Percentiles rank a stretch among this genome's conserved stretches.
Evolutionary conservation across 2,888 invertebrate species (phyloP).

Genomic region (Eupeodes latifasciatus): DNA sequence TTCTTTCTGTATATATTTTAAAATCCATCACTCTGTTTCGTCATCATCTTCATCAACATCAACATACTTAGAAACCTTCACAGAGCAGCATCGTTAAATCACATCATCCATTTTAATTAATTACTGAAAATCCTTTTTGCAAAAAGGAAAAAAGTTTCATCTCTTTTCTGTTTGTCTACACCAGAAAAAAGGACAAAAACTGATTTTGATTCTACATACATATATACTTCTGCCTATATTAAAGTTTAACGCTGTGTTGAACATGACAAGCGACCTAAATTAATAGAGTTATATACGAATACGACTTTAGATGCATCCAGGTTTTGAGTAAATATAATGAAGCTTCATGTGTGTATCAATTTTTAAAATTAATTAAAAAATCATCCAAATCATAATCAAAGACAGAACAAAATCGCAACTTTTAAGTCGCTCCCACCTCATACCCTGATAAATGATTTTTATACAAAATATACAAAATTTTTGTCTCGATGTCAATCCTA

Average conservation of each 20-base stretch:
- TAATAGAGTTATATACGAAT: constrained; percentile 35
- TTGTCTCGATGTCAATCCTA: constrained; percentile 5
- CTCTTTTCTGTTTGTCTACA: constrained; percentile 3
- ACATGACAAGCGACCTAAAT: constrained; percentile 66
- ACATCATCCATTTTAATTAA: constrained; percentile 69
- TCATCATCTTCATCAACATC: neutral
- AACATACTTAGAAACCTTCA: constrained; percentile 32
- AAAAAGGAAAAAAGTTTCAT: constrained; percentile 26
- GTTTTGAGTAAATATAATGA: constrained; percentile 22
- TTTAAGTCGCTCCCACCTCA: constrained; percentile 19
- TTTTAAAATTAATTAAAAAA: constrained; percentile 69
- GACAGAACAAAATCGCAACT: constrained; percentile 6
- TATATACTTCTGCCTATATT: constrained; percentile 17
- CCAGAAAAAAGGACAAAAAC: constrained; percentile 31
- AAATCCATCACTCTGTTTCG: constrained; percentile 42
- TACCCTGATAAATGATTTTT: neutral
- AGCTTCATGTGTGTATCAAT: constrained; percentile 41
- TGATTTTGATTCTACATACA: neutral
- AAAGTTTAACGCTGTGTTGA: constrained; percentile 52
- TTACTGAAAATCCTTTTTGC: constrained; percentile 56
- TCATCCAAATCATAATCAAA: constrained; percentile 37
- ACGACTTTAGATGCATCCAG: constrained; percentile 24
- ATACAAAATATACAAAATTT: neutral
- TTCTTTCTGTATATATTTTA: neutral
- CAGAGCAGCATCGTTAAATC: constrained; percentile 56